Evolutionary conservation across 2,113 vertebrate species (phyloP), one percentile per base, ranked within the genome.

Genomic region (Albula glossodonta): DNA sequence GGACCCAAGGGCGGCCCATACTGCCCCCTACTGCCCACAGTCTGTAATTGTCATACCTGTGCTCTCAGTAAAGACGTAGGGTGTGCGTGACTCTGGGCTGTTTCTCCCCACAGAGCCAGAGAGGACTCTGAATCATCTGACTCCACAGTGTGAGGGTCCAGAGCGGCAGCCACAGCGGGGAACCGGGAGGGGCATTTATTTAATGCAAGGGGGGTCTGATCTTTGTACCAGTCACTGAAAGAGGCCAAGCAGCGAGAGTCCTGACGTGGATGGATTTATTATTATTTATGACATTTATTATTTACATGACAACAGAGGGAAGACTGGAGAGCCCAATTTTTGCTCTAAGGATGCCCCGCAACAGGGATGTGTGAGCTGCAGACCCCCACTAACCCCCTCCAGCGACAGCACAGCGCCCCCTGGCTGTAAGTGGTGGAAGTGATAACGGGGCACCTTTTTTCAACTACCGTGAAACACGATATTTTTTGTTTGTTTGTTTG

Each of bases 51-150:
- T 41, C 31, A 41, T 41, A 41, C 31, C 31, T 41, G 31, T 41
- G 31, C 31, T 41, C 31, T 41, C 31, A 41, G 31, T 41, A 41
- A 41, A 41, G 31, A 41, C 31, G 0, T 41, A 41, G 31, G 17
- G 56, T 13, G 56, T 60, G 56, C 83, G 11, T 90, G 79, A 93
- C 79, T 88, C 52, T 52, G 85, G 87, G 70, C 82, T 91, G 7
- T 84, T 86, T 77, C 84, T 17, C 57, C 53, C 6, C 70, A 89
- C 90, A 94, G 94, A 6, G 89, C 92, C 41, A 87, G 80, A 2
- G 90, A 90, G 0, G 91, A 93, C 48, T 92, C 89, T 0, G 90
- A 94, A 2, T 91, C 89, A 7, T 70, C 63, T 7, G 91, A 94
- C 80, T 87, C 85, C 12, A 88, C 90, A 78, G 87, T 86, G 0